Evolutionary conservation across 1,140 invertebrate genomes (phyloP).

Genomic region (Papilio aristodemus): DNA sequence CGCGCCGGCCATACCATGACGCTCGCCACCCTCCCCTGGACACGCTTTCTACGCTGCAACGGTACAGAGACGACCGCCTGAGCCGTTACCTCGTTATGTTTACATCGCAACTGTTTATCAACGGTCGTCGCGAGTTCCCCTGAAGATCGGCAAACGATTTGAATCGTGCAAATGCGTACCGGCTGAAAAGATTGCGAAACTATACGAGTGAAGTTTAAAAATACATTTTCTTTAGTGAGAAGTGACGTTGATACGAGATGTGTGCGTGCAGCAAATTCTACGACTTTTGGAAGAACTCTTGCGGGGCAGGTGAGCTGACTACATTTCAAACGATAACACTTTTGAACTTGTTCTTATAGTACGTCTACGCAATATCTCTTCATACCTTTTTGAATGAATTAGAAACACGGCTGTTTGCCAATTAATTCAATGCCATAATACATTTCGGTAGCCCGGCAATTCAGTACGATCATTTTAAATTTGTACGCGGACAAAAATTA

Average conservation of each 20-base stretch:
- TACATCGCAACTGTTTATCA: constrained; percentile 54
- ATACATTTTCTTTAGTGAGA: constrained; percentile 71
- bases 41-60: constrained; percentile 66
- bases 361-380: constrained; percentile 1
- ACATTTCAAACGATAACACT: constrained; percentile 16
- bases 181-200: constrained; percentile 72
- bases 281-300: constrained; percentile 75
- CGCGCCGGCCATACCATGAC: constrained; percentile 57
- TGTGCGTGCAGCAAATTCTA: constrained; percentile 76
- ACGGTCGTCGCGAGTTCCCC: constrained; percentile 55
- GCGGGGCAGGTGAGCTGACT: constrained; percentile 70
- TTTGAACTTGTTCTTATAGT: background rate
- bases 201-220: constrained; percentile 78
- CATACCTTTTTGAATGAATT: constrained; percentile 26
- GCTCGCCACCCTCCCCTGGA: constrained; percentile 44
- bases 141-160: constrained; percentile 50
- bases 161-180: constrained; percentile 56
- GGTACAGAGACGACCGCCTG: constrained; percentile 55
- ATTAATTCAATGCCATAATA: constrained; percentile 24
- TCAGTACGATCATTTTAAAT: constrained; percentile 11
- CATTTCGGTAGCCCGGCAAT: constrained; percentile 19
- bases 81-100: constrained; percentile 67
- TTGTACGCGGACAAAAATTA: constrained; percentile 16
- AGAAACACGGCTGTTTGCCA: constrained; percentile 16
- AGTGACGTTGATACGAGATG: constrained; percentile 69